phyloP scores from a whole-genome alignment of 2,113 vertebrate species.

The Hippolais icterina region DNA sequence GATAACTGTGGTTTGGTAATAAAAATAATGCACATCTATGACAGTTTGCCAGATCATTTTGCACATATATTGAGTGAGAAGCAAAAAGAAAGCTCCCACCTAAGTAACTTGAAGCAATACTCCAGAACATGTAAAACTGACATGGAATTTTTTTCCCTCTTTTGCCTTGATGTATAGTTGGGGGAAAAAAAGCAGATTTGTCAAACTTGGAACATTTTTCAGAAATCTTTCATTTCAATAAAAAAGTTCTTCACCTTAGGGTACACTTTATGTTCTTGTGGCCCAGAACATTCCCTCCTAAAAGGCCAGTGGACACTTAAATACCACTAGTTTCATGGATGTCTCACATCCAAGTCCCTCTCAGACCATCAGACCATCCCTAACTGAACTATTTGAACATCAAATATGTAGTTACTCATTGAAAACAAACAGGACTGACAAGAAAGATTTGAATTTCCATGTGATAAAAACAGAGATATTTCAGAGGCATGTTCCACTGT shows the following conservation, averaged over 20 bases:
- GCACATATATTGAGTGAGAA: background rate
- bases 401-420: background rate
- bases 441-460: background rate
- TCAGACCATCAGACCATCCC: background rate
- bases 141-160: background rate
- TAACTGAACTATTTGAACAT: background rate
- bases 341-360: background rate
- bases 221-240: background rate
- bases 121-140: background rate
- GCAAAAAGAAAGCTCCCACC: fast-evolving
- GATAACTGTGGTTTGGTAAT: background rate
- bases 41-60: background rate
- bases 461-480: background rate
- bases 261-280: background rate
- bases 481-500: background rate
- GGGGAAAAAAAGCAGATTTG: fast-evolving
- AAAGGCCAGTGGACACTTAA: background rate
- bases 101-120: background rate
- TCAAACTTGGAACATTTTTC: background rate
- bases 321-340: background rate
- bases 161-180: background rate
- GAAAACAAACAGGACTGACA: background rate
- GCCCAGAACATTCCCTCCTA: background rate
- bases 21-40: background rate
- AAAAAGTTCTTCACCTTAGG: background rate